Conservation (phyloP, 2,888 invertebrate species). For the Erannis defoliaria region DNA sequence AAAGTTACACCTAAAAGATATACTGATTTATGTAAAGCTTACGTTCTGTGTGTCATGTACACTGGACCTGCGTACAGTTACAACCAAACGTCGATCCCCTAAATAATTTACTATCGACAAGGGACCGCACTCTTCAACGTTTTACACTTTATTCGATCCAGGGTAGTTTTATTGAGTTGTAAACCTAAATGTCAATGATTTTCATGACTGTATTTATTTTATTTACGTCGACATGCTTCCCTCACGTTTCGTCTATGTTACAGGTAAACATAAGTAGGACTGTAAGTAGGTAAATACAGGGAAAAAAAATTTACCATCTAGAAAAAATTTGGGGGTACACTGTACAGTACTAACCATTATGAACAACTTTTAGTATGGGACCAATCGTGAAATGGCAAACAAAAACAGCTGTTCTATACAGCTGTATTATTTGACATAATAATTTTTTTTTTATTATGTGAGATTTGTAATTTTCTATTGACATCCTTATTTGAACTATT, state of each 20-base stretch:
- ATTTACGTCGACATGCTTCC: not conserved
- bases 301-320: no score
- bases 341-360: no score
- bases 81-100: constrained; percentile 41
- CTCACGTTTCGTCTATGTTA: not conserved
- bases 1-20: no score
- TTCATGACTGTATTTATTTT: constrained; percentile 32
- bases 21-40: not conserved
- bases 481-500: no score
- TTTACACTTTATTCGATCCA: constrained; percentile 28
- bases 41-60: constrained; percentile 2
- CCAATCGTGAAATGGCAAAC: no score
- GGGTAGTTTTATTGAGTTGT: constrained; percentile 29
- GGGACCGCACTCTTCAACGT: constrained; percentile 38
- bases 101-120: constrained; percentile 44
- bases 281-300: not conserved
- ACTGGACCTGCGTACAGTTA: constrained; percentile 19
- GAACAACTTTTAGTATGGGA: no score
- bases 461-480: no score
- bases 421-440: no score
- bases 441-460: no score
- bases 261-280: not conserved
- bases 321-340: no score
- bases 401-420: no score
- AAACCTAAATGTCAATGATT: constrained; percentile 19